Base-by-base conservation (phyloP, 2,797 vertebrate species). In the Gallinago stenura region DNA sequence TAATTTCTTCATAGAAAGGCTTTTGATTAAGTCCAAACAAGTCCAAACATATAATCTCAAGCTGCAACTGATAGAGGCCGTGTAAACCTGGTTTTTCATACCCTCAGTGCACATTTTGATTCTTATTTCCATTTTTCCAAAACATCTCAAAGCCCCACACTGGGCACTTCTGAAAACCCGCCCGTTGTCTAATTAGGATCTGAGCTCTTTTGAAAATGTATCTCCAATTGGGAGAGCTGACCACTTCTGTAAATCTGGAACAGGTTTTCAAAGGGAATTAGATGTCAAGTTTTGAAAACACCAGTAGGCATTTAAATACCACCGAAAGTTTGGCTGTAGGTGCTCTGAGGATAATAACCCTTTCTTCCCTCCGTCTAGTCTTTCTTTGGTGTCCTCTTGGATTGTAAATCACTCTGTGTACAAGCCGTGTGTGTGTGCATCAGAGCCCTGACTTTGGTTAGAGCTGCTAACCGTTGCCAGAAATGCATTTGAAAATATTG, bases 211-310 rank as follows among this genome's bases (percentile, higher is more conserved):
- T 89, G 64, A 92, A 94, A 92, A 83, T 0, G 6, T 75, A 61
- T 80, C 76, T 91, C 58, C 76, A 78, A 4, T 0, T 57, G 39
- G 78, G 64, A 85, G 28, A 87, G 43, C 64, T 77, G 87, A 56
- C 64, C 70, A 61, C 33, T 83, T 72, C 48, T 83, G 68, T 66
- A 89, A 95, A 94, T 90, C 57, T 73, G 87, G 56, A 93, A 78
- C 65, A 78, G 64, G 45, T 89, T 96, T 95, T 94, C 91, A 86
- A 93, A 91, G 65, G 53, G 68, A 91, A 83, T 89, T 93, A 87
- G 37, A 88, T 86, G 72, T 78, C 87, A 93, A 46, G 53, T 60
- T 88, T 83, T 4, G 4, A 68, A 90, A 95, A 86, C 72, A 77
- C 18, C 37, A 26, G 19, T 53, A 68, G 41, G 75, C 70, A 79